Base-by-base conservation (phyloP, 2,113 vertebrate genomes). In the Macaca nemestrina region DNA sequence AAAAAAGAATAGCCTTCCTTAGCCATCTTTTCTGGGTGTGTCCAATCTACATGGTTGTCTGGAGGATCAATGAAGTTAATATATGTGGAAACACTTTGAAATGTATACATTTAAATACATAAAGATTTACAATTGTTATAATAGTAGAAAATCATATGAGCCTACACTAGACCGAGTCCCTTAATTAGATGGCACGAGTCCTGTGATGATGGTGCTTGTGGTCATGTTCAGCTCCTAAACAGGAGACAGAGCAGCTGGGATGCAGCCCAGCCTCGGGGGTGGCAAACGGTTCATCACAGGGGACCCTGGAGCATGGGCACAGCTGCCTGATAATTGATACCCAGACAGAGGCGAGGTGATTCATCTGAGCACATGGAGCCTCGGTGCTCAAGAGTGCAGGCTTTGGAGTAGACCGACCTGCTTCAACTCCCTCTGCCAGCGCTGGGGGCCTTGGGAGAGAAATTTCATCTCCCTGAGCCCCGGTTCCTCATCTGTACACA, bases 251-350 rank as follows among this genome's bases (percentile, higher is more conserved):
- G 48, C 35, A 55, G 91, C n/a, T 64, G 55, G 18, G 43, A 11
- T 35, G 32, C 4, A 45, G 67, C 55, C 72, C 2, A 3, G 76
- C 30, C 70, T 8, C 0, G 0, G 10, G 75, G 25, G 0, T 76
- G 57, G 78, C 81, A 94, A 81, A 95, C 1, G 0, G 59, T 13
- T 95, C 45, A 94, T 94, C 95, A 86, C 86, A 89, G 27, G 50
- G 96, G 27, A 72, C 61, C 73, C 43, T 17, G 4, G 30, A 8
- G 43, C 30, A 12, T 2, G 5, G 45, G 27, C 5, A 4, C 75
- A 75, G 91, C 76, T 78, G 40, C 73, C 79, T 38, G 32, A 35
- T 86, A 88, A 86, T 5, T 83, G 89, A 72, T 52, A 87, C 55
- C 67, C 80, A 94, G 83, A 55, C 27, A 0, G 0, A 70, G 27